phyloP scores from a whole-genome alignment of 2,113 vertebrate genomes.

The Bettongia penicillata region DNA sequence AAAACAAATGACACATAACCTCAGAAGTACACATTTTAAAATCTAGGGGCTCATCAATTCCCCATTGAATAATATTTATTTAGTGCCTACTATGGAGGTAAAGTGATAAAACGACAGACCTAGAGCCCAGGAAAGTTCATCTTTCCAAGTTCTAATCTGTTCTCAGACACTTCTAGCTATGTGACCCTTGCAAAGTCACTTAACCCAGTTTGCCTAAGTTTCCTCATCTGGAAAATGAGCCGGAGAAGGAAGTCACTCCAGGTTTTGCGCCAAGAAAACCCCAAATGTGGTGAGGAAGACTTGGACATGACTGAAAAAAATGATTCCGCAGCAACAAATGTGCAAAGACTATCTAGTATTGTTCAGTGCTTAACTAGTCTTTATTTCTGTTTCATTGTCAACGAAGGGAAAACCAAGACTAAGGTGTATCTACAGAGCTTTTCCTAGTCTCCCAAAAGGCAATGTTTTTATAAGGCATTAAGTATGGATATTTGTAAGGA shows the following conservation, averaged over 20 bases:
- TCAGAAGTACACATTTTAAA: not conserved
- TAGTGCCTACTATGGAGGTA: not conserved
- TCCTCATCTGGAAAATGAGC: too few relatives aligned
- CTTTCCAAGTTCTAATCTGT: not conserved
- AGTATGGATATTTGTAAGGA: slow-evolving; percentile 18
- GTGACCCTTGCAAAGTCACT: not conserved
- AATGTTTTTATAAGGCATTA: slow-evolving; percentile 21
- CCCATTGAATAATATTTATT: not conserved
- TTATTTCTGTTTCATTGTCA: not conserved
- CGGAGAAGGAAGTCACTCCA: too few relatives aligned
- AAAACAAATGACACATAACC: not conserved
- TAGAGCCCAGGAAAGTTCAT: not conserved
- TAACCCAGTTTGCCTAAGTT: not conserved
- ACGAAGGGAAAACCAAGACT: not conserved
- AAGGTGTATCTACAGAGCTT: not conserved
- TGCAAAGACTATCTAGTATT: not conserved
- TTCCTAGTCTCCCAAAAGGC: not conserved
- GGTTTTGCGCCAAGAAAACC: not conserved
- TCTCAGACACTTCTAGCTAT: not conserved
- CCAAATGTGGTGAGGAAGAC: not conserved
- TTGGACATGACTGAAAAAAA: not conserved
- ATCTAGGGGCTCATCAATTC: not conserved
- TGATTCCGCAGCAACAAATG: not conserved
- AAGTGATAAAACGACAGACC: not conserved
- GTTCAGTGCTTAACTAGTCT: not conserved